A percentile compares a stretch with the other conserved stretches of the same genome.
Evolutionary conservation across 1,140 invertebrate species (phyloP).

Genomic region (Trichoplusia ni): DNA sequence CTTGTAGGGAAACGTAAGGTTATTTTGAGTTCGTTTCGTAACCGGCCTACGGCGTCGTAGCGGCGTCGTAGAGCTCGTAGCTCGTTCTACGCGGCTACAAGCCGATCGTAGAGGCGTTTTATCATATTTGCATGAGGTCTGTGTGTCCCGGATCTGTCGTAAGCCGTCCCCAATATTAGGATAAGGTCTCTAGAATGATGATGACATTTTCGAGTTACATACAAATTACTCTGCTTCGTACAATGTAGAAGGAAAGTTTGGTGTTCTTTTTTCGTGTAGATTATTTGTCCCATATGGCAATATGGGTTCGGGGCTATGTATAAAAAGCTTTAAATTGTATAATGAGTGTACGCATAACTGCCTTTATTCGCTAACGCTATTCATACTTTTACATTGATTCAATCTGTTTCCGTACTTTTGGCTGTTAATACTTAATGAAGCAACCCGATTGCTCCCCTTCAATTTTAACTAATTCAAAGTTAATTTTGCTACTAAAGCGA

Average conservation of each 20-base stretch:
- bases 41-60: constrained; percentile 14
- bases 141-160: constrained; percentile 14
- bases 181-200: constrained; percentile 14
- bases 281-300: too few relatives aligned
- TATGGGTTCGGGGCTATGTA: too few relatives aligned
- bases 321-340: too few relatives aligned
- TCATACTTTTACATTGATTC: too few relatives aligned
- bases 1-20: not conserved
- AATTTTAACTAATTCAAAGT: too few relatives aligned
- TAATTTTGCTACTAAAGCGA: too few relatives aligned
- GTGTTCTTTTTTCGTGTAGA: constrained; percentile 1
- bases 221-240: constrained; percentile 21
- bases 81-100: constrained; percentile 12
- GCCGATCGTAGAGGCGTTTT: constrained; percentile 14
- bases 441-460: too few relatives aligned
- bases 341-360: too few relatives aligned
- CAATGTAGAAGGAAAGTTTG: constrained; percentile 19
- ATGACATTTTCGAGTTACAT: constrained; percentile 15
- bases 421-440: too few relatives aligned
- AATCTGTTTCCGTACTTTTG: too few relatives aligned
- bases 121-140: constrained; percentile 15
- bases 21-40: constrained; percentile 15
- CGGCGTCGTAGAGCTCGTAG: not conserved
- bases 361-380: too few relatives aligned
- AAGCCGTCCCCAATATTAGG: constrained; percentile 5